Base-by-base conservation (phyloP, 2,797 vertebrate genomes). In the Arnoldichthys spilopterus region DNA sequence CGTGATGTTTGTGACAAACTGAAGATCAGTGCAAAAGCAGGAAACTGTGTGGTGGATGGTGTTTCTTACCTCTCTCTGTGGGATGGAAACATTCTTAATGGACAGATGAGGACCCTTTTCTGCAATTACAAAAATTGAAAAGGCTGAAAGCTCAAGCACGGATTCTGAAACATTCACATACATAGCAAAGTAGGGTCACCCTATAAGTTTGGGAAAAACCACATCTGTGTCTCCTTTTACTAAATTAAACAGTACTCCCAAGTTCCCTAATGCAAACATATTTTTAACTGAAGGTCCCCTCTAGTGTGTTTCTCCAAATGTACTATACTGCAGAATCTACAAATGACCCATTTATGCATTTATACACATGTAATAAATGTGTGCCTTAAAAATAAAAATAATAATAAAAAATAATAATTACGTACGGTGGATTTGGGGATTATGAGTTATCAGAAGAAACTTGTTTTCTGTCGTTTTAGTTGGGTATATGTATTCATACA, bases 41-140 rank as follows among this genome's bases (percentile, higher is more conserved):
- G 24, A 26, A 56, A 22, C 40, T 51, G 8, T 34, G 22, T 18
- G 2, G 11, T 30, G 24, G 12, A 26, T 8, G 1, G n/a, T 43
- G 26, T 3, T 12, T 53, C 89, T 86, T 91, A 94, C 94, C 94
- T 93, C 90, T 95, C 94, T 94, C 94, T 93, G 88, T 95, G 93
- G 83, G 93, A 91, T 74, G 91, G 85, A 93, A 86, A 95, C 93
- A 95, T 95, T 76, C 90, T 94, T 93, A 93, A 68, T 90, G 87
- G 85, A 79, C 82, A 84, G 84, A 45, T 11, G 77, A 85, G 76
- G 80, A 84, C 85, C 87, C 86, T 87, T 87, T 90, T 92, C 93
- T 94, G 54, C 40, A 73, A 76, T 47, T 47, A 47, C 34, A 83
- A n/a, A 73, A 74, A 26, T 22, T 20, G 24, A 20, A 32, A 18